Evolutionary conservation across 2,113 vertebrate species (phyloP).

Genomic region (Podarcis cretensis): DNA sequence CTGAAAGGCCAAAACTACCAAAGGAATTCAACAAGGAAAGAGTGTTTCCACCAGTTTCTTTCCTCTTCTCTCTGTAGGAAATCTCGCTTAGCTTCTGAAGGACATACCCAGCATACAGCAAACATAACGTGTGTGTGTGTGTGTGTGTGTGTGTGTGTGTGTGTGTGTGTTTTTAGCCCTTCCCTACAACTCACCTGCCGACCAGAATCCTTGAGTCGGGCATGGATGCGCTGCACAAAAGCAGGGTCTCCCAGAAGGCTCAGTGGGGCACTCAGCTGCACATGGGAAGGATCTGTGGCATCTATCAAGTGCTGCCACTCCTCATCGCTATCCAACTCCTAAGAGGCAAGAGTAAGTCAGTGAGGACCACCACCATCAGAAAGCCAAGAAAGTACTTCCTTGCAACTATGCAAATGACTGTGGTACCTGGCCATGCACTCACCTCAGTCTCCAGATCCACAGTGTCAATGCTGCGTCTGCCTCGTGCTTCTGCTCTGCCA

Average conservation of each 20-base stretch:
- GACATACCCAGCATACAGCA: background rate
- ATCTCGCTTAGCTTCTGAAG: background rate
- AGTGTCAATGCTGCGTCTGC: conserved; percentile 46
- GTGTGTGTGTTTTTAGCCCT: background rate
- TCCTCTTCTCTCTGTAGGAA: background rate
- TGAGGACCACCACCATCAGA: background rate
- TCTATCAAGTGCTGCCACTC: conserved; percentile 82
- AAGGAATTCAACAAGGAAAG: background rate
- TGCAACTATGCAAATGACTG: background rate
- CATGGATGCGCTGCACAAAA: conserved; percentile 76
- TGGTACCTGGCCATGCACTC: background rate
- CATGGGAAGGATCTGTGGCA: conserved; percentile 61
- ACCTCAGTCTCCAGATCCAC: conserved; percentile 80
- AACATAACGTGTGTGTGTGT: background rate
- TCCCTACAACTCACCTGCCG: conserved; percentile 77
- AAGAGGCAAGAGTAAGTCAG: background rate
- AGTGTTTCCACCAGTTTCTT: background rate
- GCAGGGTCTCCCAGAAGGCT: conserved; percentile 66
- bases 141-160: too few species aligned
- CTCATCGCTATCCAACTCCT: conserved; percentile 83
- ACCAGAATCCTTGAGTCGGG: conserved; percentile 73
- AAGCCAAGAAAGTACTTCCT: background rate
- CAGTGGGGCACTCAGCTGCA: conserved; percentile 66
- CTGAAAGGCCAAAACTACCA: background rate
- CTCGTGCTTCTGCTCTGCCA: conserved; percentile 14